Percentiles rank a stretch among this genome's conserved stretches.
Evolutionary conservation across 2,797 vertebrate species (phyloP).

Genomic region (Acridotheres tristis): DNA sequence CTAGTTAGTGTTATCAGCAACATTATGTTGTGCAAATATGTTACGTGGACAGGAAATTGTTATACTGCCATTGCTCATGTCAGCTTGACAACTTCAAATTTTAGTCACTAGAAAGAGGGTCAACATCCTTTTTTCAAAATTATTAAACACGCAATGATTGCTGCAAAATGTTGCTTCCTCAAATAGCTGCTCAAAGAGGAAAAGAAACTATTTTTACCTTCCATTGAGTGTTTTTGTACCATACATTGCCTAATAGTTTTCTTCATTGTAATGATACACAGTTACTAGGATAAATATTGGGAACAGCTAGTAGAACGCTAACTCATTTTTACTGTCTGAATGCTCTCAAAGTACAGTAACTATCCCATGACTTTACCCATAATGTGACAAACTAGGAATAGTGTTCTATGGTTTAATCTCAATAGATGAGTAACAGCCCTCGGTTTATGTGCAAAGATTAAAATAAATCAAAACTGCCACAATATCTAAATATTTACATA

Average conservation of each 20-base stretch:
- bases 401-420: not conserved
- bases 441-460: not conserved
- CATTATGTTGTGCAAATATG: constrained; percentile 38
- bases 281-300: not conserved
- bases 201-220: not conserved
- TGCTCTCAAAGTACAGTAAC: not conserved
- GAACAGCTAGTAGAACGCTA: not conserved
- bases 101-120: constrained; percentile 45
- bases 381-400: not conserved
- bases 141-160: not conserved
- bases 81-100: not conserved
- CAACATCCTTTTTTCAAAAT: constrained; percentile 50
- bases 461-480: not conserved
- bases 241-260: not conserved
- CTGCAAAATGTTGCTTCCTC: constrained; percentile 20
- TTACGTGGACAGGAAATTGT: constrained; percentile 58
- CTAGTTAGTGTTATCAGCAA: not conserved
- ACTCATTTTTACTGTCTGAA: not conserved
- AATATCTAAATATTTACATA: not conserved
- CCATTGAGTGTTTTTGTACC: not conserved
- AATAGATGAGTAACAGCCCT: not conserved
- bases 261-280: not conserved
- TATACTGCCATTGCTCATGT: constrained; percentile 24
- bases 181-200: not conserved
- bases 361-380: not conserved